Evolutionary conservation across 2,888 invertebrate genomes (phyloP).

Genomic region (Pocota personata): DNA sequence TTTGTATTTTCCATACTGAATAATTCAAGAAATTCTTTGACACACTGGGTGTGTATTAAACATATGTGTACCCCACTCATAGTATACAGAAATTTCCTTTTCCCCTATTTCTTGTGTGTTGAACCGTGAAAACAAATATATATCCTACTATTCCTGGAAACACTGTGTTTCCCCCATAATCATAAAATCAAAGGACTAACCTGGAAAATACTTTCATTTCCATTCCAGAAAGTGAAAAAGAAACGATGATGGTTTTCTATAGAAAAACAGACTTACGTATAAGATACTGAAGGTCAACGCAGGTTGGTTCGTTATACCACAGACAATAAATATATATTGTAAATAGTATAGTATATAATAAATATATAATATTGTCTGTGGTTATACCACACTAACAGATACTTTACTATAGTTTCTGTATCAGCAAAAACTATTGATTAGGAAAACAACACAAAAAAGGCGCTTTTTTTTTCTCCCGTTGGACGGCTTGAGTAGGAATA

Average conservation of each 20-base stretch:
- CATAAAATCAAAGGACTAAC: slow-evolving; percentile 24
- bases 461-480: too few species aligned
- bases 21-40: neutral
- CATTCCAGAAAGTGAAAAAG: slow-evolving; percentile 10
- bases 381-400: neutral
- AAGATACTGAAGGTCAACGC: neutral
- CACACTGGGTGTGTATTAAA: neutral
- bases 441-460: neutral
- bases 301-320: neutral
- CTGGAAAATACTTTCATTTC: neutral
- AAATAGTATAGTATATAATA: too few species aligned
- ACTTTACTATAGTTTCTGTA: neutral
- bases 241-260: slow-evolving; percentile 32
- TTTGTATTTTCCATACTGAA: neutral
- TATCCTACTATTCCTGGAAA: neutral
- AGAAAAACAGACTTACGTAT: slow-evolving; percentile 7
- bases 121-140: slow-evolving; percentile 3
- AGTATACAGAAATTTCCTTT: neutral
- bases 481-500: too few species aligned
- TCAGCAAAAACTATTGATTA: neutral
- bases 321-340: too few species aligned
- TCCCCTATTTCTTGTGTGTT: neutral
- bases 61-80: neutral
- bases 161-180: neutral
- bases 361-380: too few species aligned